Conservation (phyloP, 2,113 vertebrate genomes). For the Seriola dumerili region DNA sequence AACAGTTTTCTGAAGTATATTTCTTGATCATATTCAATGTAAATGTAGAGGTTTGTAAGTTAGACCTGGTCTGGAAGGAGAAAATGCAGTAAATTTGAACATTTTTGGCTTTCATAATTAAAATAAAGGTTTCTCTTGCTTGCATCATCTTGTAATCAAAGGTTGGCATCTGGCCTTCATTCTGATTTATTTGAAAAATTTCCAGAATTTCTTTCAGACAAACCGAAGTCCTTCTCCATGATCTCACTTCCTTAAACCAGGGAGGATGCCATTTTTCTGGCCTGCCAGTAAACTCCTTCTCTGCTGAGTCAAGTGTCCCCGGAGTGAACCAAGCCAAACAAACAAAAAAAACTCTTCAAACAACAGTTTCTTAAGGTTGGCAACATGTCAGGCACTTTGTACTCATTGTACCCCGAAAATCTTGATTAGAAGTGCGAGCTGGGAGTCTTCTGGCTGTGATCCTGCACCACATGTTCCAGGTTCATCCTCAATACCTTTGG, state of each 20-base stretch:
- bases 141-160: too few species aligned
- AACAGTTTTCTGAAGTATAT: too few species aligned
- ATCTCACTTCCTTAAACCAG: neutral
- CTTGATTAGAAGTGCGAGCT: neutral
- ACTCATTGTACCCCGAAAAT: neutral
- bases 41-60: too few species aligned
- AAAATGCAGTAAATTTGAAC: too few species aligned
- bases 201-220: too few species aligned
- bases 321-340: neutral
- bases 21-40: too few species aligned
- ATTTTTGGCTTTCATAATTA: too few species aligned
- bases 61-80: too few species aligned
- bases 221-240: neutral
- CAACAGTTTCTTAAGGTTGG: conserved; percentile 12
- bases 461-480: neutral
- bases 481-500: neutral
- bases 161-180: too few species aligned
- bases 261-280: neutral
- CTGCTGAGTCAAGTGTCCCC: neutral
- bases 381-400: neutral
- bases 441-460: neutral
- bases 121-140: too few species aligned
- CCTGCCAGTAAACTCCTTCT: neutral
- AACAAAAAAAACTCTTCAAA: conserved; percentile 8
- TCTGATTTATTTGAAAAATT: too few species aligned